Evolutionary conservation across 2,888 invertebrate species (phyloP).

Genomic region (Metacarcinus magister): DNA sequence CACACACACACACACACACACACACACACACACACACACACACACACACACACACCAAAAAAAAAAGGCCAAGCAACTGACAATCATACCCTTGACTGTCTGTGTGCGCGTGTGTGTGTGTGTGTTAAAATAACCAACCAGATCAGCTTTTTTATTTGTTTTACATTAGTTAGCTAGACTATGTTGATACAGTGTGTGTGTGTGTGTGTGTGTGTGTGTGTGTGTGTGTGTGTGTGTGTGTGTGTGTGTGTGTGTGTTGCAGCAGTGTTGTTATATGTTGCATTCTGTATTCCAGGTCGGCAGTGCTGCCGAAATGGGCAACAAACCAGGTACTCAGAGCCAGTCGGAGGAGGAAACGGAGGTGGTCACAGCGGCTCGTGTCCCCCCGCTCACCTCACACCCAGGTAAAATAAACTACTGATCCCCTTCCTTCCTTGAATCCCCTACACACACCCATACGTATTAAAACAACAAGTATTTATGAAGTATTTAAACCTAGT

Average conservation of each 20-base stretch:
- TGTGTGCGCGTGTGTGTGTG: constrained; percentile 26
- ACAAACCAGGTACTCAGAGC: constrained; percentile 84
- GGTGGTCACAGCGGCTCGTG: constrained; percentile 76
- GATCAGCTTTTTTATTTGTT: neutral
- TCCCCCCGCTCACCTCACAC: constrained; percentile 76
- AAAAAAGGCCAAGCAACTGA: neutral
- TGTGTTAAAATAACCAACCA: neutral
- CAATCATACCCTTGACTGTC: neutral
- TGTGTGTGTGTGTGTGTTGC: neutral
- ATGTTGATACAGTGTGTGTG: neutral
- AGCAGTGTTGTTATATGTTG: neutral
- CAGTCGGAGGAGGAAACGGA: constrained; percentile 81
- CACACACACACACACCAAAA: neutral
- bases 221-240: constrained; percentile 49
- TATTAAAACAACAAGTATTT: too few species aligned
- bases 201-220: neutral
- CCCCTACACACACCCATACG: too few species aligned
- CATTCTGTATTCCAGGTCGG: constrained; percentile 75
- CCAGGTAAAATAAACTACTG: constrained; percentile 68
- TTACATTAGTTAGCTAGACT: neutral
- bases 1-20: too few species aligned
- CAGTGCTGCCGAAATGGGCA: constrained; percentile 86
- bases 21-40: too few species aligned
- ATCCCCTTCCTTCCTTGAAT: neutral
- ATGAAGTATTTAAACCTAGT: too few species aligned